phyloP scores from a whole-genome alignment of 2,797 vertebrate species.

The Poecilia velifera region DNA sequence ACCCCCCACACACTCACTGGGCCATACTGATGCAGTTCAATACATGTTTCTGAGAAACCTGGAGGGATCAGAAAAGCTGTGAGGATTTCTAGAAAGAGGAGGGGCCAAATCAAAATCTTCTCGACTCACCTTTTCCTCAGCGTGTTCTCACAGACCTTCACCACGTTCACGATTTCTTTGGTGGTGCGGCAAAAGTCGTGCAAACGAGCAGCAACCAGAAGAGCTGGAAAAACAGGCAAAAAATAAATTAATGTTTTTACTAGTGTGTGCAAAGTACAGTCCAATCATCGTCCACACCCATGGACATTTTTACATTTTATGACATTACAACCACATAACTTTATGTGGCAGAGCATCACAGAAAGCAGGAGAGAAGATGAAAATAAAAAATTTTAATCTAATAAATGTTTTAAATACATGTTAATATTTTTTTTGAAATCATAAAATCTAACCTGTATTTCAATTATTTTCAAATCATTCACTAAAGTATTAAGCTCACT shows the following conservation, averaged over 20 bases:
- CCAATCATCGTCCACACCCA: neutral
- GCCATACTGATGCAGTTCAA: neutral
- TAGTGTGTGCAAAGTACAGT: neutral
- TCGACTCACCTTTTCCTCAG: slow-evolving; percentile 89
- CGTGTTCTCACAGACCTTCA: slow-evolving; percentile 96
- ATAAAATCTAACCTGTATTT: too few species aligned
- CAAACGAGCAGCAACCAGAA: slow-evolving; percentile 93
- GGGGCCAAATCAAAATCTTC: neutral
- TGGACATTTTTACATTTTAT: neutral
- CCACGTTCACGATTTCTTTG: slow-evolving; percentile 92
- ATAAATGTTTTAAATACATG: too few species aligned
- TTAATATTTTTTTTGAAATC: too few species aligned
- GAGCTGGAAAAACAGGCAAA: slow-evolving; percentile 79
- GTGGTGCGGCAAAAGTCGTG: slow-evolving; percentile 93
- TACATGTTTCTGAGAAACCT: neutral
- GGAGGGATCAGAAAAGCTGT: neutral
- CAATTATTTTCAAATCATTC: too few species aligned
- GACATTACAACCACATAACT: neutral
- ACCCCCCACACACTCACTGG: too few species aligned
- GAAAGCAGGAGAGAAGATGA: too few species aligned
- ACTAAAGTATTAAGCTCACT: too few species aligned
- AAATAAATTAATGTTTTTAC: neutral
- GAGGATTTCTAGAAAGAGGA: neutral
- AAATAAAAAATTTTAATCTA: too few species aligned
- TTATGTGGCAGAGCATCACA: neutral